Evolutionary conservation across 2,888 invertebrate species (phyloP).

Genomic region (Melieria picta): DNA sequence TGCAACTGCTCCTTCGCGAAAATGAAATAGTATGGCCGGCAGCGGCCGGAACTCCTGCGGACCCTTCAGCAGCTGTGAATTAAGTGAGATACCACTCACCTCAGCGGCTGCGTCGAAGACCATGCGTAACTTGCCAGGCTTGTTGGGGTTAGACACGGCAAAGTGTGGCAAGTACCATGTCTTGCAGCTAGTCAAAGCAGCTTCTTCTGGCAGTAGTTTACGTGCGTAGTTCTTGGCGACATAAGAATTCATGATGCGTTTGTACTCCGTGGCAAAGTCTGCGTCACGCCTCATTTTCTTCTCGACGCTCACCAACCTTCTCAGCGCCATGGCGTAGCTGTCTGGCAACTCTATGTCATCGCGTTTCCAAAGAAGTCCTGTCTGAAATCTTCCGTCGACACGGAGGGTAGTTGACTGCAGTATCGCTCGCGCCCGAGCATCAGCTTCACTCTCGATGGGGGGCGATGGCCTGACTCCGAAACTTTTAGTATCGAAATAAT

Average conservation of each 20-base stretch:
- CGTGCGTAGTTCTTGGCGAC: neutral
- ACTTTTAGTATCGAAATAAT: slow-evolving; percentile 31
- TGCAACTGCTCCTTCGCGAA: slow-evolving; percentile 53
- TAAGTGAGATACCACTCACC: slow-evolving; percentile 43
- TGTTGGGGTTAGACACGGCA: slow-evolving; percentile 49
- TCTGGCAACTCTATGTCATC: slow-evolving; percentile 11
- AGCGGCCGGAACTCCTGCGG: slow-evolving; percentile 55
- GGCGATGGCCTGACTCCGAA: slow-evolving; percentile 23
- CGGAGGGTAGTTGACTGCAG: slow-evolving; percentile 3
- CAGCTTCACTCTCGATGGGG: slow-evolving; percentile 16
- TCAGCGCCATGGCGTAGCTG: slow-evolving; percentile 20
- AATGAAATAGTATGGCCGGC: slow-evolving; percentile 55
- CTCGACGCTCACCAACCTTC: neutral
- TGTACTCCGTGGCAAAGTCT: neutral
- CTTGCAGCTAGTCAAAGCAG: neutral
- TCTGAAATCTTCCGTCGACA: slow-evolving; percentile 34
- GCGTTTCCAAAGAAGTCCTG: slow-evolving; percentile 33
- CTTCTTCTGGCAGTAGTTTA: neutral
- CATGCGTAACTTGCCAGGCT: slow-evolving; percentile 48
- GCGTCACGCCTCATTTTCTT: neutral
- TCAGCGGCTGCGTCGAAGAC: slow-evolving; percentile 55
- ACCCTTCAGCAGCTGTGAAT: slow-evolving; percentile 44
- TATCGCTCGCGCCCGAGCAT: slow-evolving; percentile 22
- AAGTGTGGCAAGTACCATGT: slow-evolving; percentile 53
- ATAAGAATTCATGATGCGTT: neutral